Conservation (phyloP, 2,888 invertebrate species). For the Boloria selene region DNA sequence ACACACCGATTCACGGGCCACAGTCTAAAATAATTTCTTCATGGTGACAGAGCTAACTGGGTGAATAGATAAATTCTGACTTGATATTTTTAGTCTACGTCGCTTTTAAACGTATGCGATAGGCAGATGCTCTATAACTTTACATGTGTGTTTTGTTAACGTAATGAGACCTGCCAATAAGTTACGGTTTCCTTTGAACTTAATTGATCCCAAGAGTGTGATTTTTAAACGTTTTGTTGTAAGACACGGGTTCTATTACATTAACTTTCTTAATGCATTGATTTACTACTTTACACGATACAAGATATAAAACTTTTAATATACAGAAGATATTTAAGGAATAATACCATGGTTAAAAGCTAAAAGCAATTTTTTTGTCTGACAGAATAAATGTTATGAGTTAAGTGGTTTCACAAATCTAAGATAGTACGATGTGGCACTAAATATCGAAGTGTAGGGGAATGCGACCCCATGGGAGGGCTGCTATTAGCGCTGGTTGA, state of each 20-base stretch:
- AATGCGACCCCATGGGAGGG: constrained; percentile 56
- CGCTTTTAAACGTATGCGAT: constrained; percentile 64
- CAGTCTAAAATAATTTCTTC: constrained; percentile 61
- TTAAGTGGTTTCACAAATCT: constrained; percentile 72
- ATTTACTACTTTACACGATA: not conserved
- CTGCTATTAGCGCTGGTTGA: constrained; percentile 70
- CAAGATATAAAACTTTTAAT: not conserved
- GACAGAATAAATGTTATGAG: constrained; percentile 40
- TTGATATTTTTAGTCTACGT: constrained; percentile 48
- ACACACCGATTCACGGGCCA: constrained; percentile 47
- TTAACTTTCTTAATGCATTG: not conserved
- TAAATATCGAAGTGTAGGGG: constrained; percentile 70
- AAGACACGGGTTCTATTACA: constrained; percentile 55
- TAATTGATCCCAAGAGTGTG: constrained; percentile 61
- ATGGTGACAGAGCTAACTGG: constrained; percentile 52
- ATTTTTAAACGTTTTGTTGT: constrained; percentile 59
- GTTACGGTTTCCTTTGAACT: constrained; percentile 61
- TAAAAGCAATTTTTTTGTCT: not conserved
- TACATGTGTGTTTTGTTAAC: constrained; percentile 78
- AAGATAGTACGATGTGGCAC: constrained; percentile 78
- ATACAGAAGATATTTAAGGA: too few species aligned
- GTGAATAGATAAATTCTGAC: constrained; percentile 54
- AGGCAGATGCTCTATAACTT: constrained; percentile 67
- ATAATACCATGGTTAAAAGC: not conserved
- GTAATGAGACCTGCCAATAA: constrained; percentile 77